A percentile compares a stretch with the other conserved stretches of the same genome.
phyloP scores from a whole-genome alignment of 2,113 vertebrate species.

The Arvicanthis niloticus region DNA sequence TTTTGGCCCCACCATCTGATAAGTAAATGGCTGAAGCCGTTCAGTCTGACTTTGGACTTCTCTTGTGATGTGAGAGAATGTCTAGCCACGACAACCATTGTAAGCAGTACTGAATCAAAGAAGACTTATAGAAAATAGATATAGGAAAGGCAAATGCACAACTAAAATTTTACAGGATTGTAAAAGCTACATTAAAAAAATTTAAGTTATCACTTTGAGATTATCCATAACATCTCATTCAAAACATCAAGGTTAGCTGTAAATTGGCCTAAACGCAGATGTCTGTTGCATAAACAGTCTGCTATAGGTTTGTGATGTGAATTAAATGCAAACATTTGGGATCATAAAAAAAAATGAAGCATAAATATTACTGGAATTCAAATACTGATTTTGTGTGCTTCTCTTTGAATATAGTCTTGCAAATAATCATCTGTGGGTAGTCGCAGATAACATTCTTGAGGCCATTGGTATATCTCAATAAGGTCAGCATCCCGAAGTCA shows the following conservation, averaged over 20 bases:
- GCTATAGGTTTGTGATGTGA: slow-evolving; percentile 31
- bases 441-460: background rate
- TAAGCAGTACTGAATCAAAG: background rate
- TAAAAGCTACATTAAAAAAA: slow-evolving; percentile 3
- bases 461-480: background rate
- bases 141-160: background rate
- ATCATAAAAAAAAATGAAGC: slow-evolving; percentile 18
- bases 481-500: background rate
- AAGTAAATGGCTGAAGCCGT: background rate
- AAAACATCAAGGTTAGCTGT: slow-evolving; percentile 50
- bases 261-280: slow-evolving; percentile 61
- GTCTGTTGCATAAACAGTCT: slow-evolving; percentile 54
- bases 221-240: slow-evolving; percentile 45
- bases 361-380: slow-evolving; percentile 11
- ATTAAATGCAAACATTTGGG: slow-evolving; percentile 63
- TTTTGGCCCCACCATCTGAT: background rate
- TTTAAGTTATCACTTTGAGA: slow-evolving; percentile 28
- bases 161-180: background rate
- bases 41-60: background rate
- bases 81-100: background rate
- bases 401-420: background rate
- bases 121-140: background rate
- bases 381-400: background rate
- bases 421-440: background rate
- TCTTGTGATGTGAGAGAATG: background rate